A percentile compares a stretch with the other conserved stretches of the same genome.
phyloP scores from a whole-genome alignment of 2,113 vertebrate species.

The Mirza zaza region DNA sequence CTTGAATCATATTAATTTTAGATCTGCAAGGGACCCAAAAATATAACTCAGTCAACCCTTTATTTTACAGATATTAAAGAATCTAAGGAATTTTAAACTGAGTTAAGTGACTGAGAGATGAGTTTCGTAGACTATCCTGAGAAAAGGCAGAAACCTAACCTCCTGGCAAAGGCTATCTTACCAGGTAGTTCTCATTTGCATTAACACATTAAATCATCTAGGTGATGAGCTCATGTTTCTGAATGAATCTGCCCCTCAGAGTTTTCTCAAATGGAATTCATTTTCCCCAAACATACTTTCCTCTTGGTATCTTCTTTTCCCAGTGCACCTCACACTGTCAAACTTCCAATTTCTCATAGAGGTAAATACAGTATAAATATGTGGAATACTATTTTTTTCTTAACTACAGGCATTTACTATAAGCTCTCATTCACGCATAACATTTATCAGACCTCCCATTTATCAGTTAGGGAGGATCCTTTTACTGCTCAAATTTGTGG shows the following conservation, averaged over 20 bases:
- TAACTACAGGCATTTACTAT: neutral
- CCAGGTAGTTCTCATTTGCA: neutral
- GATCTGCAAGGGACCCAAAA: neutral
- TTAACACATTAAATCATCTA: neutral
- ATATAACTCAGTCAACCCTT: neutral
- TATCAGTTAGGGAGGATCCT: neutral
- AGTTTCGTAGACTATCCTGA: neutral
- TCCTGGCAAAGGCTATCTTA: neutral
- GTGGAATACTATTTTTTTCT: neutral
- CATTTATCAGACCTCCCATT: neutral
- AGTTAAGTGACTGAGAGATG: neutral
- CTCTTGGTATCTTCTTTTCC: neutral
- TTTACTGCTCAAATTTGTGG: neutral
- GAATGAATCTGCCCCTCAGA: neutral
- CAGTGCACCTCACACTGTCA: neutral
- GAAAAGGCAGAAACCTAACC: neutral
- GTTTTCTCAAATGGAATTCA: neutral
- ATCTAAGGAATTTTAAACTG: slow-evolving; percentile 4
- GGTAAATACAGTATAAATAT: neutral
- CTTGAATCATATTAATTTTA: neutral
- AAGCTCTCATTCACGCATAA: neutral
- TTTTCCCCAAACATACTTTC: neutral
- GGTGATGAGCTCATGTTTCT: neutral
- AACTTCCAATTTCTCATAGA: neutral
- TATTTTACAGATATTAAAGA: slow-evolving; percentile 3